Base-by-base conservation (phyloP, 2,797 vertebrate genomes). In the Lagocephalus sceleratus region DNA sequence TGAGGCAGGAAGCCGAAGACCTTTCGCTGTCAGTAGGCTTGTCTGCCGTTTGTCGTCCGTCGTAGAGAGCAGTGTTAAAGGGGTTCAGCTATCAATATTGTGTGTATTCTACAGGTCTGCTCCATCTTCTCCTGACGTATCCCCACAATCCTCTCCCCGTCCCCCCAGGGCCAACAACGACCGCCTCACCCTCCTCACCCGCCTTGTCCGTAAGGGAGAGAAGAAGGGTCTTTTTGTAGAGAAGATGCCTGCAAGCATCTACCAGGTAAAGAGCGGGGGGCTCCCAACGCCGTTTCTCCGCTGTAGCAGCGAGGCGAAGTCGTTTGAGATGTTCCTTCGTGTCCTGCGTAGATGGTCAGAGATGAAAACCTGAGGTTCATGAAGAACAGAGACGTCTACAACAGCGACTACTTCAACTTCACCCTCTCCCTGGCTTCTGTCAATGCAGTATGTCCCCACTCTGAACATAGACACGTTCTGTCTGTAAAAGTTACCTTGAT, bases 311-410 rank as follows among this genome's bases (percentile, higher is more conserved):
- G 11, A 35, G 32, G 32, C 4, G 14, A 35, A 5, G 12, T 35
- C 32, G 12, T 9, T 25, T 68, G 9, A 53, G 22, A 0, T 43
- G 6, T 52, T 8, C 0, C 0, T 49, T 51, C 61, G 17, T 61
- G 12, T 57, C 16, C 38, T 41, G 15, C 45, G 16, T 57, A 99
- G 97, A 98, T 95, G 92, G 97, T 99, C 74, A 91, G 96, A 85
- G 97, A 99, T 55, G 97, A 99, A 84, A 99, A 99, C 74, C 91
- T 99, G 74, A 98, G 95, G 82, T 99, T 99, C 79, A 98, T 99
- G 97, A 97, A 94, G 90, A 99, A 99, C 75, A 91, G 97, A 87
- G 97, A 99, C 57, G 92, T 99, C 41, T 99, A 98, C 87, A 96
- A 97, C 84, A 95, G 93, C 54, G 97, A 99, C 86, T 99, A 99